A percentile compares a stretch with the other conserved stretches of the same genome.
These are phyloP conservation scores for Otocyon megalotis DNA, from an alignment of 2,113 vertebrate species.

Conservation along the genomic window DNA sequence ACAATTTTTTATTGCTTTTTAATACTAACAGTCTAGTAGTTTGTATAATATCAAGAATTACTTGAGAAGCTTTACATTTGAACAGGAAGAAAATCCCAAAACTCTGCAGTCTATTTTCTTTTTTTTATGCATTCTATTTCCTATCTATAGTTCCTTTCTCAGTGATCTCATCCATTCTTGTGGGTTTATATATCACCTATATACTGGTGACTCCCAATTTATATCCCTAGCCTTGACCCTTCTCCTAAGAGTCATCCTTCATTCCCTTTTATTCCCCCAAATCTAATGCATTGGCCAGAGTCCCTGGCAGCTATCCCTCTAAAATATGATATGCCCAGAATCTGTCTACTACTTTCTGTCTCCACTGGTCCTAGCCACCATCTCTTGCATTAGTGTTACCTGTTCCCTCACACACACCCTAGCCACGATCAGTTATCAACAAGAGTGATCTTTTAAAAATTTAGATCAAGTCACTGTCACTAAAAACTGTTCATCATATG, in stretches of 20 bases:
- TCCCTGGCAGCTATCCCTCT: background rate
- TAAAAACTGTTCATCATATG: conserved; percentile 19
- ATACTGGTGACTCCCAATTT: background rate
- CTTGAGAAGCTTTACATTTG: conserved; percentile 34
- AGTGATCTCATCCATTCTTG: background rate
- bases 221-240: background rate
- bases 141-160: background rate
- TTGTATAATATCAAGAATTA: background rate
- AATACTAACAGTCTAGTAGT: background rate
- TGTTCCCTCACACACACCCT: background rate
- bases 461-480: background rate
- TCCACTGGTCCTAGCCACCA: background rate
- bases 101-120: background rate
- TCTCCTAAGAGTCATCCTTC: background rate
- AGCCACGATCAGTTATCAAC: background rate
- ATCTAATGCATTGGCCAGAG: background rate
- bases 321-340: conserved; percentile 21
- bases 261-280: background rate
- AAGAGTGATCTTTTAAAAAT: background rate
- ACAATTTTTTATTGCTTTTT: conserved; percentile 29
- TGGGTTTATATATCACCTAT: background rate
- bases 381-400: background rate
- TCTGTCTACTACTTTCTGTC: conserved; percentile 19
- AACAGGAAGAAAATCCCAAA: background rate
- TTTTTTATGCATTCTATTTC: background rate